Percentiles rank a stretch among this genome's conserved stretches.
phyloP scores from a whole-genome alignment of 2,888 invertebrate species.

The Agonopterix subpropinquella region DNA sequence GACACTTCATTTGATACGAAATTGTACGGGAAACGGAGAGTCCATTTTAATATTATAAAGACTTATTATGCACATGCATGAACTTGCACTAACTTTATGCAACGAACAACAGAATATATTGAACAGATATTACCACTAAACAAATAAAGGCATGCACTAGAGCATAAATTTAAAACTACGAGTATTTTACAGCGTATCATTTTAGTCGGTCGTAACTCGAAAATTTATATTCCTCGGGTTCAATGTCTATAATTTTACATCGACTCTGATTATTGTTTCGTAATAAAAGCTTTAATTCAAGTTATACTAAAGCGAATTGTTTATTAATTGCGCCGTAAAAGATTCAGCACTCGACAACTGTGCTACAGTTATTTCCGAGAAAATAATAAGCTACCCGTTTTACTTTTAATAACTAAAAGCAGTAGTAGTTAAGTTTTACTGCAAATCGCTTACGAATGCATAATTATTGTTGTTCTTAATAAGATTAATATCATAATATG shows the following conservation, averaged over 20 bases:
- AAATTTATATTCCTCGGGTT: constrained; percentile 26
- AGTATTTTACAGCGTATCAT: constrained; percentile 28
- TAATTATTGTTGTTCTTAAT: too few species aligned
- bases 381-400: constrained; percentile 5
- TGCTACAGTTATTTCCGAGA: not conserved
- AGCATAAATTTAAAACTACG: constrained; percentile 24
- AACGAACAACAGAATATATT: constrained; percentile 9
- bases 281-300: constrained; percentile 41
- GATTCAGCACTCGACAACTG: not conserved
- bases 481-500: too few species aligned
- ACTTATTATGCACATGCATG: not conserved
- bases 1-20: constrained; percentile 41
- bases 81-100: constrained; percentile 4
- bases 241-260: constrained; percentile 36
- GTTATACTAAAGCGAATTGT: constrained; percentile 35
- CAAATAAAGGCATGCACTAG: constrained; percentile 18
- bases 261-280: constrained; percentile 34
- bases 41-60: constrained; percentile 8
- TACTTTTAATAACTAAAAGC: constrained; percentile 19
- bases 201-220: constrained; percentile 32
- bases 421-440: too few species aligned
- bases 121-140: constrained; percentile 9
- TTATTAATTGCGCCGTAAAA: constrained; percentile 45
- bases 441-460: too few species aligned
- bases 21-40: constrained; percentile 29